These are phyloP conservation scores for Chelonus formosanus DNA, from an alignment of 2,888 invertebrate species.

Conservation along the genomic window DNA sequence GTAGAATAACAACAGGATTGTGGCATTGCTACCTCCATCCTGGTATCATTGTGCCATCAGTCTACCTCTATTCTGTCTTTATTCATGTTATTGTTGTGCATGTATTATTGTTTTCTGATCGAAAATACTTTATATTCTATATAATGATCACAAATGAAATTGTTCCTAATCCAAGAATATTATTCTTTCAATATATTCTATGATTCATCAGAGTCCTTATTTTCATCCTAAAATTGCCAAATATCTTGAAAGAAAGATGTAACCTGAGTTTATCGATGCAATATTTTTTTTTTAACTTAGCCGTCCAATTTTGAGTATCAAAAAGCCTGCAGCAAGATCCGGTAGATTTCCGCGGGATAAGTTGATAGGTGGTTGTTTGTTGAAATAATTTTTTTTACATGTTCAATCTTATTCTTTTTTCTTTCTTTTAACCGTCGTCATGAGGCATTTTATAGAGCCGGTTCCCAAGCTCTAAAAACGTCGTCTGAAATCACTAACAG, in stretches of 20 bases:
- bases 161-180: no score
- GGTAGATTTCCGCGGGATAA: conserved; percentile 41
- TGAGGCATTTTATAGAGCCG: conserved; percentile 45
- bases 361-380: conserved; percentile 36
- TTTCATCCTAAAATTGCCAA: no score
- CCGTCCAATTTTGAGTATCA: conserved; percentile 43
- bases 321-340: conserved; percentile 30
- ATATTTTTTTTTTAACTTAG: conserved; percentile 31
- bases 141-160: no score
- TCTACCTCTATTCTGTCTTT: no score
- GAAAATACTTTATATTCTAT: no score
- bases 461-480: conserved; percentile 46
- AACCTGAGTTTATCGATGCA: conserved; percentile 36
- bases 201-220: no score
- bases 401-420: conserved; percentile 4
- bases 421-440: conserved; percentile 15
- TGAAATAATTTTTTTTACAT: conserved; percentile 15
- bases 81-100: no score
- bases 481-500: conserved; percentile 40
- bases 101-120: no score
- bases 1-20: no score
- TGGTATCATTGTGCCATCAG: no score
- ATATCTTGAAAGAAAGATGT: neutral
- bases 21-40: no score
- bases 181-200: no score